A percentile compares a stretch with the other conserved stretches of the same genome.
phyloP scores from a whole-genome alignment of 2,888 invertebrate species.

The Teleogryllus oceanicus region DNA sequence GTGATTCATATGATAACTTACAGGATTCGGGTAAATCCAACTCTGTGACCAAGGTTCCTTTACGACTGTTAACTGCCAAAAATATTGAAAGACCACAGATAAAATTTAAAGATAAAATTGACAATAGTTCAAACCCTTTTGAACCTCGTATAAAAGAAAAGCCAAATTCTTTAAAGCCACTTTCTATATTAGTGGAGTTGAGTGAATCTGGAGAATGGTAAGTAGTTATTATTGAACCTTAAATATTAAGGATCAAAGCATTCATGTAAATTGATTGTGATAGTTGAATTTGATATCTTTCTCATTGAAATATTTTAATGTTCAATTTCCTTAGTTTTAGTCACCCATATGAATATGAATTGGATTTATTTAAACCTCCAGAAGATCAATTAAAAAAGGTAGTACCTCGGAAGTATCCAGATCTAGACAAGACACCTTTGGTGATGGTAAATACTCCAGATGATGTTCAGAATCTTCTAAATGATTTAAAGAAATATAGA shows the following conservation, averaged over 20 bases:
- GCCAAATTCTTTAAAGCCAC: slow-evolving; percentile 80
- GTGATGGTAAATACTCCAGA: slow-evolving; percentile 64
- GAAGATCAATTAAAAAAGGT: slow-evolving; percentile 52
- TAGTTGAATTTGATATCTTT: no score
- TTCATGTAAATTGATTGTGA: no score
- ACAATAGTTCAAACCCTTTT: slow-evolving; percentile 78
- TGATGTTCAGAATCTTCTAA: slow-evolving; percentile 62
- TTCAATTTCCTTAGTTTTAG: slow-evolving; percentile 56
- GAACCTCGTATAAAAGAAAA: slow-evolving; percentile 79
- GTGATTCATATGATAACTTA: no score
- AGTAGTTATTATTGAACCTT: slow-evolving; percentile 3
- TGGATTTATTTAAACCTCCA: slow-evolving; percentile 66
- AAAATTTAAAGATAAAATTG: slow-evolving; percentile 77
- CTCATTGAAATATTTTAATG: no score
- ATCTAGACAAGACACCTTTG: slow-evolving; percentile 62
- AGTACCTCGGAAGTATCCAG: slow-evolving; percentile 48
- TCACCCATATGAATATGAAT: slow-evolving; percentile 85
- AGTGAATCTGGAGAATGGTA: slow-evolving; percentile 57
- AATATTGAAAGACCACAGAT: slow-evolving; percentile 79
- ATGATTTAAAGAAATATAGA: slow-evolving; percentile 61
- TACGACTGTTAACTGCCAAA: slow-evolving; percentile 63
- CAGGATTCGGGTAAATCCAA: background rate
- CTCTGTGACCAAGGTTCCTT: slow-evolving; percentile 39
- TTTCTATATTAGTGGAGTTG: slow-evolving; percentile 69
- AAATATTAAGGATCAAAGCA: no score